These are phyloP conservation scores for Manis javanica DNA, from an alignment of 2,797 vertebrate genomes.

Conservation along the genomic window DNA sequence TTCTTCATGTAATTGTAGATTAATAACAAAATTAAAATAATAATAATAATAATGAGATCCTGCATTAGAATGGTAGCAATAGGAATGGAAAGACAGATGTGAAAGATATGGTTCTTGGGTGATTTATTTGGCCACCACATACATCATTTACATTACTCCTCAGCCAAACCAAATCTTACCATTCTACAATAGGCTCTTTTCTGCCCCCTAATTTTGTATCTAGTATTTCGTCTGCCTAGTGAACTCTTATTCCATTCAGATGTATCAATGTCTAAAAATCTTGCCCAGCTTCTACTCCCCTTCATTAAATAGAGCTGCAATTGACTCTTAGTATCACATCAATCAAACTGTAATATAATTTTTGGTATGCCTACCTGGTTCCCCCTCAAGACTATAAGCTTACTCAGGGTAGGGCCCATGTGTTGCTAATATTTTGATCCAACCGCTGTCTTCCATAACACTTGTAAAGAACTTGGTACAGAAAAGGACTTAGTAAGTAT, in stretches of 20 bases:
- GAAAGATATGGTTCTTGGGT: background rate
- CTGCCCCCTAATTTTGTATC: background rate
- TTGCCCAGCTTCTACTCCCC: background rate
- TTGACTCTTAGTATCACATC: background rate
- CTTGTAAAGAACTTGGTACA: conserved; percentile 34
- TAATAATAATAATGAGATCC: conserved; percentile 3
- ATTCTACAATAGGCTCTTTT: conserved; percentile 24
- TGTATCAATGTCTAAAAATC: background rate
- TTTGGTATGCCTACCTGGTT: background rate
- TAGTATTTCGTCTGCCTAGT: background rate
- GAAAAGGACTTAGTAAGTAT: background rate
- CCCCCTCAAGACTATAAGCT: background rate
- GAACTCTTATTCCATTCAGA: background rate
- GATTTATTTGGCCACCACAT: background rate
- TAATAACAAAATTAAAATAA: background rate
- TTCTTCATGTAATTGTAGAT: too few relatives aligned
- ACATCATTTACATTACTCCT: background rate
- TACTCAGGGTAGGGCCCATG: background rate
- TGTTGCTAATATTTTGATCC: conserved; percentile 36
- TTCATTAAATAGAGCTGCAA: conserved; percentile 16
- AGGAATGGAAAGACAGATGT: conserved; percentile 13
- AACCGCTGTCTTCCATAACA: conserved; percentile 21
- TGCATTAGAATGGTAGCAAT: background rate
- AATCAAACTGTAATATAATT: conserved; percentile 19
- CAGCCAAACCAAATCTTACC: conserved; percentile 9